Evolutionary conservation across 2,113 vertebrate genomes (phyloP).

Genomic region (Cercopithecus mona): DNA sequence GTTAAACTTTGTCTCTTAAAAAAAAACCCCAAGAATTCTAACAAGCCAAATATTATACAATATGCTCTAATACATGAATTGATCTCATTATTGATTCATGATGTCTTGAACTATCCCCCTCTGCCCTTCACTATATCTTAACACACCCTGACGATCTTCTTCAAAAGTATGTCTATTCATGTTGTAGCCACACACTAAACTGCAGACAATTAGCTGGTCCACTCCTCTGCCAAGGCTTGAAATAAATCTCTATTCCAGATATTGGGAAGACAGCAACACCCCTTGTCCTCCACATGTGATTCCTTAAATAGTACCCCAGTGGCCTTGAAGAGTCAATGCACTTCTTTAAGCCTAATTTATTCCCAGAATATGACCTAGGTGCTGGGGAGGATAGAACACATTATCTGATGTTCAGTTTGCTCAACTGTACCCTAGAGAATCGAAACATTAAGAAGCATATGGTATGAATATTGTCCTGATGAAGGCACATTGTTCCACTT

Average conservation of each 20-base stretch:
- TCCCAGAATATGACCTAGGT: conserved; percentile 70
- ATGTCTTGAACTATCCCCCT: neutral
- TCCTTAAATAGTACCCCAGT: conserved; percentile 64
- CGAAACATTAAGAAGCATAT: conserved; percentile 72
- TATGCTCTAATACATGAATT: neutral
- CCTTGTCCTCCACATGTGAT: conserved; percentile 42
- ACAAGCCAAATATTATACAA: neutral
- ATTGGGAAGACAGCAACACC: conserved; percentile 51
- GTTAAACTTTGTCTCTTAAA: conserved; percentile 48
- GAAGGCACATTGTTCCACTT: conserved; percentile 57
- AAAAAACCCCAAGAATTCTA: conserved; percentile 36
- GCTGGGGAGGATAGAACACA: conserved; percentile 52
- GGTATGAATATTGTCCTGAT: conserved; percentile 62
- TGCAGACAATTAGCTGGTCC: neutral
- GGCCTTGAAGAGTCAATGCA: conserved; percentile 49
- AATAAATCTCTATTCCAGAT: conserved; percentile 66
- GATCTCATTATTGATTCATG: conserved; percentile 54
- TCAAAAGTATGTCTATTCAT: neutral
- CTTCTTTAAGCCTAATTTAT: conserved; percentile 71
- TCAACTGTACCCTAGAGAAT: conserved; percentile 57
- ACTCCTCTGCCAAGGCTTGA: conserved; percentile 22
- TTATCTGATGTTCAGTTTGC: conserved; percentile 68
- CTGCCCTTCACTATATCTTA: conserved; percentile 16
- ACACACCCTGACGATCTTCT: neutral
- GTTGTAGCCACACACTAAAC: conserved; percentile 32